Base-by-base conservation (phyloP, 2,797 vertebrate species). In the Lacerta viridis region DNA sequence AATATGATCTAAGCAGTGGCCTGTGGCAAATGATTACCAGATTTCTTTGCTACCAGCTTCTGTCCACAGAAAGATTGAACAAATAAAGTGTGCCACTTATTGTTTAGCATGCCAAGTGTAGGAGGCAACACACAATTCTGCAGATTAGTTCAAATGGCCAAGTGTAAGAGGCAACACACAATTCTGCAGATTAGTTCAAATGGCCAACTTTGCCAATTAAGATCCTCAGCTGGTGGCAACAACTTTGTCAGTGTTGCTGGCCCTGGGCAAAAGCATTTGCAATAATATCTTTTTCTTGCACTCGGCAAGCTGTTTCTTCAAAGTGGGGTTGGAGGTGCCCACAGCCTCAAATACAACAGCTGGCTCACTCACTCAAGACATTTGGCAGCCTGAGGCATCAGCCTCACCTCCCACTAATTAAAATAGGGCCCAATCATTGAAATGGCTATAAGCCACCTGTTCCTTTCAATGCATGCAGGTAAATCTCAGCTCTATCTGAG, bases 1-100 rank as follows among this genome's bases (percentile, higher is more conserved):
- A 85, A 88, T 39, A 43, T 80, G 39, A 46, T 71, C 23, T 69
- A 87, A 85, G 83, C 25, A 85, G 61, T 64, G 15, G 36, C 39
- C n/a, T 85, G 50, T 29, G 41, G 17, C 39, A 66, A 85, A 64
- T 8, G n/a, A 39, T 80, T 84, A 41, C 77, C 76, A 88, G 39
- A 66, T 61, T 88, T 41, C 27, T 79, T 79, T 50, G 4, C 29
- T 59, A 27, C 68, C 55, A n/a, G 61, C 18, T 7, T 7, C 15
- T 68, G 55, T 71, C 15, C n/a, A 77, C 7, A 25, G 29, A 5
- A 41, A 27, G 41, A 72, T 33, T 6, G 18, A 74, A 71, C 20
- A n/a, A 71, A 33, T 23, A 84, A 64, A 76, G 39, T 43, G 8
- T 13, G 25, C 20, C 25, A 43, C 25, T 29, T 77, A 77, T 50